phyloP scores from a whole-genome alignment of 2,797 vertebrate genomes.

The Xerus rutilus region DNA sequence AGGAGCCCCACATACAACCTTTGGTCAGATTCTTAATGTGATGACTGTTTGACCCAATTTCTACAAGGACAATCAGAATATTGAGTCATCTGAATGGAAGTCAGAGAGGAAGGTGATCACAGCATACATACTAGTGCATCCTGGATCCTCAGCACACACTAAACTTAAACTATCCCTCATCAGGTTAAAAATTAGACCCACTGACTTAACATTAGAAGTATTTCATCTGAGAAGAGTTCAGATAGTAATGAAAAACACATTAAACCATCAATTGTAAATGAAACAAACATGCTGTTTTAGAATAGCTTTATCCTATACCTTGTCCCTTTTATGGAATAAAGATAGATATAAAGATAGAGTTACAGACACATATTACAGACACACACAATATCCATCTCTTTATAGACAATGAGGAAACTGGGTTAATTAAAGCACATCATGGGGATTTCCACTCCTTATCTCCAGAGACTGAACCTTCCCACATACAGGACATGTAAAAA shows the following conservation, averaged over 20 bases:
- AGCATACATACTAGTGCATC: neutral
- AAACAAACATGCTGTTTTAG: neutral
- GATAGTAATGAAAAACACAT: neutral
- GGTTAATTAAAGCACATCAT: neutral
- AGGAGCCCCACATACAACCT: neutral
- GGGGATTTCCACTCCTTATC: slow-evolving; percentile 32
- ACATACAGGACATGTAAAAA: slow-evolving; percentile 14
- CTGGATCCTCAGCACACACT: neutral
- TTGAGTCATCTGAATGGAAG: neutral
- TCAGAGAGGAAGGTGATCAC: neutral
- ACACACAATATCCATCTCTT: neutral
- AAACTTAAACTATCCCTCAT: neutral
- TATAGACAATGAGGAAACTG: neutral
- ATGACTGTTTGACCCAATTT: neutral
- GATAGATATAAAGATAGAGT: neutral
- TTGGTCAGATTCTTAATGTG: neutral
- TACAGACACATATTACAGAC: too few species aligned
- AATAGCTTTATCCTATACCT: neutral
- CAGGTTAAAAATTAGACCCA: neutral
- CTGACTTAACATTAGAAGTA: neutral
- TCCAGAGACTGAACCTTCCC: neutral
- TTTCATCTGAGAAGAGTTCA: neutral
- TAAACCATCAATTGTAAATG: neutral
- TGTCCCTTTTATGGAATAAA: neutral
- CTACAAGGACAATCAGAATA: neutral